These are phyloP conservation scores for Heliconius congener DNA, from an alignment of 1,140 invertebrate species.

Conservation along the genomic window DNA sequence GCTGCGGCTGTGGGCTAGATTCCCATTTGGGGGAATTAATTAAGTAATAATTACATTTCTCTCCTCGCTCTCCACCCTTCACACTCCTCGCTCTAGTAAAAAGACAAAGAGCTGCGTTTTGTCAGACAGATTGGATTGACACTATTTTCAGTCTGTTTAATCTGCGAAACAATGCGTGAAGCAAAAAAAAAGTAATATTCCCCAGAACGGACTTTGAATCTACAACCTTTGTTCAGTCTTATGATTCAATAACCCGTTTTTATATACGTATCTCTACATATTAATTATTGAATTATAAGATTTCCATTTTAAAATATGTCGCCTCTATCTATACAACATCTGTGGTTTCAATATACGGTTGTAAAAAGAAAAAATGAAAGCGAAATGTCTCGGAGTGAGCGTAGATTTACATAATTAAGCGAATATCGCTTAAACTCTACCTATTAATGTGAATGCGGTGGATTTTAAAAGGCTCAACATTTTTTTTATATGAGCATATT, in stretches of 20 bases:
- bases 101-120: too few relatives aligned
- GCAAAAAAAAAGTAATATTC: neutral
- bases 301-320: neutral
- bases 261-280: too few relatives aligned
- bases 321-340: neutral
- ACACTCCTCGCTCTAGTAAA: too few relatives aligned
- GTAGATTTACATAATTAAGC: slow-evolving; percentile 55
- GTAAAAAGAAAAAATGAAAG: slow-evolving; percentile 61
- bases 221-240: neutral
- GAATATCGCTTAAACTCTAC: slow-evolving; percentile 27
- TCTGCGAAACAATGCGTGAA: too few relatives aligned
- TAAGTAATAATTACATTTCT: too few relatives aligned
- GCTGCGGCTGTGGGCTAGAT: too few relatives aligned
- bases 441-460: slow-evolving; percentile 12
- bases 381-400: slow-evolving; percentile 48
- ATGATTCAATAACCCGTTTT: too few relatives aligned
- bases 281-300: neutral
- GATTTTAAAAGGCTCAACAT: neutral
- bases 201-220: neutral
- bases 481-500: slow-evolving; percentile 2
- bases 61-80: too few relatives aligned
- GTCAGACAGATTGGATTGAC: too few relatives aligned
- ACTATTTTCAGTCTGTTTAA: too few relatives aligned
- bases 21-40: too few relatives aligned
- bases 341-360: slow-evolving; percentile 35